phyloP scores from a whole-genome alignment of 2,113 vertebrate genomes.

The Amphiprion percula region DNA sequence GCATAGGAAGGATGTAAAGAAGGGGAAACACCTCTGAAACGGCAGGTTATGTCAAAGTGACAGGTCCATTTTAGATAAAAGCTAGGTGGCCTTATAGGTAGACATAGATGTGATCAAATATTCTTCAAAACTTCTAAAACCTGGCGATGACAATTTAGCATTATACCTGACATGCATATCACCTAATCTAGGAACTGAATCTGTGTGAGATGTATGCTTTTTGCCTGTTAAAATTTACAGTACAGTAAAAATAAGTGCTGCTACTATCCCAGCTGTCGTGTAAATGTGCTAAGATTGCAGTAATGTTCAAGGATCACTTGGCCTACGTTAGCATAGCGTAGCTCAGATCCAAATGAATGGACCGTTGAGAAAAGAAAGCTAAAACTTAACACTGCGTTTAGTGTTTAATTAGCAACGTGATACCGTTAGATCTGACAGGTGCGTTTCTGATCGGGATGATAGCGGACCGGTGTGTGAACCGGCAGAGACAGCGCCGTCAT shows the following conservation, averaged over 20 bases:
- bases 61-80: neutral
- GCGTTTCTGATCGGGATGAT: neutral
- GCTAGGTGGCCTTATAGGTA: neutral
- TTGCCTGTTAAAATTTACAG: neutral
- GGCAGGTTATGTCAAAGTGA: too few relatives aligned
- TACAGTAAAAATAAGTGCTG: neutral
- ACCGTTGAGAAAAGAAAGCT: rapidly evolving
- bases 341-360: neutral
- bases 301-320: neutral
- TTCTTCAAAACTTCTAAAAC: too few relatives aligned
- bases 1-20: neutral
- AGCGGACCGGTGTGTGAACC: neutral
- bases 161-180: too few relatives aligned
- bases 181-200: too few relatives aligned
- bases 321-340: conserved; percentile 27
- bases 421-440: neutral
- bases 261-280: neutral
- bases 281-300: neutral
- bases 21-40: too few relatives aligned
- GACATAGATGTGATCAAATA: too few relatives aligned
- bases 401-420: neutral
- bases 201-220: too few relatives aligned
- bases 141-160: neutral
- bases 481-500: neutral
- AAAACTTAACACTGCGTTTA: neutral